Percentiles rank a stretch among this genome's conserved stretches.
Conservation (phyloP, 2,113 vertebrate species). For the Ctenomys sociabilis region DNA sequence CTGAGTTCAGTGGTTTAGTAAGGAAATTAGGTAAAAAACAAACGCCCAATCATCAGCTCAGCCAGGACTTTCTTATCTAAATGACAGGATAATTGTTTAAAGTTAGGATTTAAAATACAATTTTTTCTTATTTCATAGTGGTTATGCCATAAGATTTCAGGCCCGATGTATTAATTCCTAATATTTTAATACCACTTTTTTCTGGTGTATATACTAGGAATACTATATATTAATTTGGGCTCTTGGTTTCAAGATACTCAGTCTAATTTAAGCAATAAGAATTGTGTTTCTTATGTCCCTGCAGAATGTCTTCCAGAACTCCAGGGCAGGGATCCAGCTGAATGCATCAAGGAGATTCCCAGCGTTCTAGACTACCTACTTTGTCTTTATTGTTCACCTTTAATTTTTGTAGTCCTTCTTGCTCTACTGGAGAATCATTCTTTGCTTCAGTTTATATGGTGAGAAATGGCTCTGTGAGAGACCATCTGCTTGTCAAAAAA, state of each 20-base stretch:
- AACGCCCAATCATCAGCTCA: neutral
- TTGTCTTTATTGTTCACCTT: neutral
- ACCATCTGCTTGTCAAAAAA: neutral
- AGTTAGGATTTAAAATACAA: constrained; percentile 1
- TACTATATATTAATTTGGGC: neutral
- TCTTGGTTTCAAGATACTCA: constrained; percentile 37
- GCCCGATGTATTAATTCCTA: neutral
- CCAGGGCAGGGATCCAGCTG: neutral
- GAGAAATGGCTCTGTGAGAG: neutral
- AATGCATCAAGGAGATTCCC: neutral
- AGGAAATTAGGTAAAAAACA: neutral
- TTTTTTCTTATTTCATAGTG: neutral
- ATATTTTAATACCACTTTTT: constrained; percentile 16
- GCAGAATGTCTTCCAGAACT: neutral
- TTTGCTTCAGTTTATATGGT: neutral
- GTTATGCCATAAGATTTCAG: neutral
- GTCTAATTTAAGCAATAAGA: neutral
- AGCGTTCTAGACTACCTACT: neutral
- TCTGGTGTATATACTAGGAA: neutral
- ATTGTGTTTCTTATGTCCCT: neutral
- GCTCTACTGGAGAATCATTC: neutral
- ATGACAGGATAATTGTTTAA: neutral
- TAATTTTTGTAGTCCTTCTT: neutral
- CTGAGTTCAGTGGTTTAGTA: neutral
- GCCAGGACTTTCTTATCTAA: neutral